Conservation (phyloP, 2,888 invertebrate species). For the Chloromyia formosa region DNA sequence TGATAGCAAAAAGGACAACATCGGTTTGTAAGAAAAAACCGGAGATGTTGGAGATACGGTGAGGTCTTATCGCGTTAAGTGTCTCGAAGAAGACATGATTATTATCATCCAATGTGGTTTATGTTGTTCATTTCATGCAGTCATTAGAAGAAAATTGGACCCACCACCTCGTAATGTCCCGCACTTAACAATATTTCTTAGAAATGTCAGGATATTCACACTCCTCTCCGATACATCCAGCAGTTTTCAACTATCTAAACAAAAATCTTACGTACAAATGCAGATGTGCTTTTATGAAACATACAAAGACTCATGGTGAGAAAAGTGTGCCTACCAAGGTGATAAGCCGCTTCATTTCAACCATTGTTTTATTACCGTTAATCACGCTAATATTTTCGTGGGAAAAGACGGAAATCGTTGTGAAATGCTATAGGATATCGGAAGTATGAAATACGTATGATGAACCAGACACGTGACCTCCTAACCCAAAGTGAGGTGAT, state of each 20-base stretch:
- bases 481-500: neutral
- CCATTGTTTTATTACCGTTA: constrained; percentile 57
- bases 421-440: neutral
- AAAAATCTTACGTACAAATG: neutral
- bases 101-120: neutral
- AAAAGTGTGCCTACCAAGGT: neutral
- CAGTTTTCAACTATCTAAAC: neutral
- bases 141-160: neutral
- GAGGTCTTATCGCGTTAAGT: constrained; percentile 13
- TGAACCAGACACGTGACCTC: constrained; percentile 19
- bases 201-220: neutral
- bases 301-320: neutral
- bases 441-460: neutral
- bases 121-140: neutral
- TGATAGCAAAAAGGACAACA: constrained; percentile 36
- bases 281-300: neutral
- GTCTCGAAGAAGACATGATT: neutral
- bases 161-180: neutral
- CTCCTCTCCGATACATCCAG: no score
- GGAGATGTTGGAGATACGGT: constrained; percentile 3
- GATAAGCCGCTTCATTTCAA: constrained; percentile 54
- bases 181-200: neutral
- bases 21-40: constrained; percentile 9
- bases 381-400: constrained; percentile 61
- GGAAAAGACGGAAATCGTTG: constrained; percentile 55